A percentile compares a stretch with the other conserved stretches of the same genome.
Evolutionary conservation across 1,140 invertebrate genomes (phyloP).

Genomic region (Drosophila leontia): DNA sequence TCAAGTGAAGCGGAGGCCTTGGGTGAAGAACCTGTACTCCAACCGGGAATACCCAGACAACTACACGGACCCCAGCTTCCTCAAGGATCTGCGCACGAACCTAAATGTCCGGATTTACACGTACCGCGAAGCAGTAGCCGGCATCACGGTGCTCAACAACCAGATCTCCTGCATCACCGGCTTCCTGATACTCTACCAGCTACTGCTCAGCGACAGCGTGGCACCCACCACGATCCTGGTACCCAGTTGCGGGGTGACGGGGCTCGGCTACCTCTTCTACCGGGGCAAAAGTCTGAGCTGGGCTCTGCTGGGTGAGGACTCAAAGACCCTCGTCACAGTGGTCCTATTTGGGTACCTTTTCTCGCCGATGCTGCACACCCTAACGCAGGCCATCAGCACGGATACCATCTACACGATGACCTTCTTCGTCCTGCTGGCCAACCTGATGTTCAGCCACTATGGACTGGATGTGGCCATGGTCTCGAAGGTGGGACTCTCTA

Average conservation of each 20-base stretch:
- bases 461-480: slow-evolving; percentile 92
- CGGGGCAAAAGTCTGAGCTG: slow-evolving; percentile 67
- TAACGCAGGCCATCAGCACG: slow-evolving; percentile 97
- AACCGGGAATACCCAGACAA: slow-evolving; percentile 95
- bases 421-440: slow-evolving; percentile 93
- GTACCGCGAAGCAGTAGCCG: slow-evolving; percentile 89
- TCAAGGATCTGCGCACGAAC: slow-evolving; percentile 94
- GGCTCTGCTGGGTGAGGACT: slow-evolving; percentile 85
- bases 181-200: slow-evolving; percentile 91
- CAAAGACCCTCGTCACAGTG: slow-evolving; percentile 91
- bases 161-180: slow-evolving; percentile 91
- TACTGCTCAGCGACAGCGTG: slow-evolving; percentile 89
- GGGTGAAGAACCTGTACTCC: slow-evolving; percentile 96
- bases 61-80: slow-evolving; percentile 94
- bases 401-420: slow-evolving; percentile 98
- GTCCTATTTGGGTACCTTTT: slow-evolving; percentile 93
- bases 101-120: slow-evolving; percentile 90
- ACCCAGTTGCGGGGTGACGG: slow-evolving; percentile 86
- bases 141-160: slow-evolving; percentile 90
- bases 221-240: slow-evolving; percentile 88
- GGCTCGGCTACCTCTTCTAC: slow-evolving; percentile 85
- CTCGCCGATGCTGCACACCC: slow-evolving; percentile 96
- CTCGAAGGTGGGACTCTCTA: slow-evolving; percentile 87
- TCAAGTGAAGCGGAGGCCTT: slow-evolving; percentile 85
- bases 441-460: slow-evolving; percentile 97